Evolutionary conservation across 1,140 invertebrate species (phyloP).

Genomic region (Drosophila lacertosa): DNA sequence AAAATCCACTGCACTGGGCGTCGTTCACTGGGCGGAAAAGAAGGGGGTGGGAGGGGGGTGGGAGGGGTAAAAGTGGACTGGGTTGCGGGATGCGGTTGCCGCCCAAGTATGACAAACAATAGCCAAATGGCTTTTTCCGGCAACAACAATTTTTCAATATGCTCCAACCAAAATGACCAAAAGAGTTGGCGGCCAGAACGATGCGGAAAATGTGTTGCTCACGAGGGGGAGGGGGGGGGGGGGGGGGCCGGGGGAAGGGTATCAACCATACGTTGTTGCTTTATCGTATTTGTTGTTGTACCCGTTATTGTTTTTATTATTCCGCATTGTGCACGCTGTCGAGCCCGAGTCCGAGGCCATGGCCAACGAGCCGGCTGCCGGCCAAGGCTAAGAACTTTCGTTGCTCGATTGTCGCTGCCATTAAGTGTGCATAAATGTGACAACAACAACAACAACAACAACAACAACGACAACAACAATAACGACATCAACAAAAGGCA

Average conservation of each 20-base stretch:
- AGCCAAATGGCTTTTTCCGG: constrained; percentile 79
- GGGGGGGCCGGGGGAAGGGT: neutral
- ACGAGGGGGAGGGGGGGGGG: neutral
- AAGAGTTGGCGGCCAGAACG: constrained; percentile 29
- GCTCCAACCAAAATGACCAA: constrained; percentile 67
- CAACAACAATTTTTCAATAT: constrained; percentile 82
- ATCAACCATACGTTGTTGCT: constrained; percentile 24
- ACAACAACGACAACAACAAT: constrained; percentile 23
- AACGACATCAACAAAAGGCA: constrained; percentile 7
- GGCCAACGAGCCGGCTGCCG: constrained; percentile 10
- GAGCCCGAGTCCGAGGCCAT: neutral
- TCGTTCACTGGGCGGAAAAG: neutral
- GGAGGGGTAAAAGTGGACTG: constrained; percentile 26
- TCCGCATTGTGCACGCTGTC: constrained; percentile 28
- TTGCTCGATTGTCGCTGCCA: constrained; percentile 50
- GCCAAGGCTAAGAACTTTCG: constrained; percentile 49
- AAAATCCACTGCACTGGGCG: constrained; percentile 66
- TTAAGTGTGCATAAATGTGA: constrained; percentile 38
- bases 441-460: constrained; percentile 21
- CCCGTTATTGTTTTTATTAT: constrained; percentile 55
- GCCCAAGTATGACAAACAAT: constrained; percentile 77
- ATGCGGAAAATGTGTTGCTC: constrained; percentile 4
- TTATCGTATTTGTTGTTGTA: constrained; percentile 17
- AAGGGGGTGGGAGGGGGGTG: neutral
- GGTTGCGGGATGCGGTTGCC: constrained; percentile 39